Evolutionary conservation across 2,797 vertebrate species (phyloP), one percentile per base, ranked within the genome.

Genomic region (Tachyglossus aculeatus): DNA sequence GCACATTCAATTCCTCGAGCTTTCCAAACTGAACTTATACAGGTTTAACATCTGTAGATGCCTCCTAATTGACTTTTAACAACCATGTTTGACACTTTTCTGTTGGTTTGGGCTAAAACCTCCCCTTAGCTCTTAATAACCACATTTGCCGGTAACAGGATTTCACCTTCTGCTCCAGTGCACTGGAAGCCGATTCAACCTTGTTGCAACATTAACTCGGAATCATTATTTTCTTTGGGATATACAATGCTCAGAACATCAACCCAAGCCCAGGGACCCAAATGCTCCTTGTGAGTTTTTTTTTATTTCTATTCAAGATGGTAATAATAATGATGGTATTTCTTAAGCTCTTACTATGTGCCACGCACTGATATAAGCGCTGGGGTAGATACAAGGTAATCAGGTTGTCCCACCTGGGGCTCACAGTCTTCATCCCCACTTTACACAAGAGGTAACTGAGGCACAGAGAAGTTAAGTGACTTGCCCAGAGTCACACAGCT

Each of bases 61-160:
- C 11, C n/a, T 71, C 61, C 66, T 44, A 59, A 54, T 71, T 65
- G 64, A 67, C 71, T 77, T 78, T 83, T 40, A 4, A 54, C 21
- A 9, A 37, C 24, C 9, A 7, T 7, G 38, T 41, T 15, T 21
- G 52, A 57, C 24, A 4, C 44, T 60, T 64, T 61, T 70, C n/a
- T 50, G 48, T 81, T 48, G 1, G 18, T 67, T 77, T 56, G 52
- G 25, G 58, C 67, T 45, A 1, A 72, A 51, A 61, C 4, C 3
- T 47, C 40, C 18, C 8, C 2, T 58, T 77, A 75, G 51, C 34
- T 66, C 19, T 33, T 75, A 71, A 77, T 76, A 57, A 4, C 1
- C 24, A 33, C 31, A 75, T 81, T 48, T 80, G 34, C 25, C 56
- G 10, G 57, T 75, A 78, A 77, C 37, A 59, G n/a, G 52, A 66